phyloP scores from a whole-genome alignment of 2,113 vertebrate species.

The Anhinga anhinga region DNA sequence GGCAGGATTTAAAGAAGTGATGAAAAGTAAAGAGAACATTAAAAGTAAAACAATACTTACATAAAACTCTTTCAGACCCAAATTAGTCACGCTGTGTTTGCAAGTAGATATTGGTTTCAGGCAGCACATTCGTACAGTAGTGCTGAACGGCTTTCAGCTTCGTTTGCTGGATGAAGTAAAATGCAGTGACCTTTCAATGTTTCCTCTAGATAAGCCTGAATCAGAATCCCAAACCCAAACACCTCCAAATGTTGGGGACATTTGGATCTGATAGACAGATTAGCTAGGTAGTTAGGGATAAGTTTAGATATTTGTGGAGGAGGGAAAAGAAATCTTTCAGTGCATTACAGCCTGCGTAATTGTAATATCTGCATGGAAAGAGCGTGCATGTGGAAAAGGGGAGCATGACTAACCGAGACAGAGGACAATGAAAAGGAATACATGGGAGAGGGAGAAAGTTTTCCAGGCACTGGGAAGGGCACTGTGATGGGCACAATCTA shows the following conservation, averaged over 20 bases:
- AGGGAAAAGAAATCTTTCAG: neutral
- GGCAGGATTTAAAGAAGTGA: neutral
- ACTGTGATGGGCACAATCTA: neutral
- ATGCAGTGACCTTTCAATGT: neutral
- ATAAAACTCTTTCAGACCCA: neutral
- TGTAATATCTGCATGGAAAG: neutral
- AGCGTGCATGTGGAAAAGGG: neutral
- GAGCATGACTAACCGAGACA: neutral
- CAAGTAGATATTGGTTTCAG: neutral
- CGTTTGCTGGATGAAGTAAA: neutral
- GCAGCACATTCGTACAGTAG: neutral
- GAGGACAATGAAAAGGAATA: neutral
- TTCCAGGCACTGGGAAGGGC: neutral
- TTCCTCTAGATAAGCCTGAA: slow-evolving; percentile 4
- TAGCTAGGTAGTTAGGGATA: neutral
- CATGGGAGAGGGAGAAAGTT: neutral
- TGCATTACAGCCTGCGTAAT: neutral
- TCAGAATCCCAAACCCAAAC: slow-evolving; percentile 1
- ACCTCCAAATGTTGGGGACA: neutral
- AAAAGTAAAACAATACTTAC: neutral
- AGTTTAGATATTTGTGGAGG: slow-evolving; percentile 31
- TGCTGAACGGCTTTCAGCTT: neutral
- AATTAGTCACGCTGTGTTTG: neutral
- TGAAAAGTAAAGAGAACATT: neutral
- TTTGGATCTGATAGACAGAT: neutral